Evolutionary conservation across 2,888 invertebrate genomes (phyloP), one percentile per base, ranked within the genome.

Genomic region (Leptinotarsa peninsularis): DNA sequence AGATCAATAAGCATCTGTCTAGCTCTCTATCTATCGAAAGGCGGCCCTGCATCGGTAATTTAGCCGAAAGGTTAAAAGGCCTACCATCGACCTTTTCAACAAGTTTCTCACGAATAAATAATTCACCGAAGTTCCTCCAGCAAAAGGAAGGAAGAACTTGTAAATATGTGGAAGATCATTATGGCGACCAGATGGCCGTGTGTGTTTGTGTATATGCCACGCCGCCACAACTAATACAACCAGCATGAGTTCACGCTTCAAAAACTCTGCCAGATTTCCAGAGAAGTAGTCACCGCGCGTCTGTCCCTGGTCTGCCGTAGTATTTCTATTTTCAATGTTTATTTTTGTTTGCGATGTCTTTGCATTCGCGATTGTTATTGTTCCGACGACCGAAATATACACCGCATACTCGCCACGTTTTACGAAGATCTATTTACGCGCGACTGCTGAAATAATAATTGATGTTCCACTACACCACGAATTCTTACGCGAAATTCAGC

Each of bases 111-210:
- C 71, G 67, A 50, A 69, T 69, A 69, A 69, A 54, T 21, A 23
- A 58, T 58, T 14, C 54, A 17, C 54, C 69, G 23, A 27, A 56
- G 52, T 43, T 56, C 54, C 69, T 69, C 17, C 21, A 33, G 17
- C 58, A 63, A 79, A 79, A 78, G 81, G 81, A 81, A 80, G 79
- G 77, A 81, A 79, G 78, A 79, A 75, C 78, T 76, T 77, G 73
- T 78, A 52, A 58, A 76, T 74, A 78, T 73, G 76, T 73, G 68
- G 73, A 72, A 72, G 74, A 75, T 73, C 76, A 81, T 82, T 82
- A 82, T 82, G 82, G 82, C 78, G 81, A 77, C 82, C 82, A 82
- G 81, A 82, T 82, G 82, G 81, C 49, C 67, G 54, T 56, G 54
- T 27, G 54, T 43, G 56, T 58, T 15, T 58, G 69, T 58, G 21